Conservation (phyloP, 1,140 invertebrate genomes). For the Lasioglossum baleicum region DNA sequence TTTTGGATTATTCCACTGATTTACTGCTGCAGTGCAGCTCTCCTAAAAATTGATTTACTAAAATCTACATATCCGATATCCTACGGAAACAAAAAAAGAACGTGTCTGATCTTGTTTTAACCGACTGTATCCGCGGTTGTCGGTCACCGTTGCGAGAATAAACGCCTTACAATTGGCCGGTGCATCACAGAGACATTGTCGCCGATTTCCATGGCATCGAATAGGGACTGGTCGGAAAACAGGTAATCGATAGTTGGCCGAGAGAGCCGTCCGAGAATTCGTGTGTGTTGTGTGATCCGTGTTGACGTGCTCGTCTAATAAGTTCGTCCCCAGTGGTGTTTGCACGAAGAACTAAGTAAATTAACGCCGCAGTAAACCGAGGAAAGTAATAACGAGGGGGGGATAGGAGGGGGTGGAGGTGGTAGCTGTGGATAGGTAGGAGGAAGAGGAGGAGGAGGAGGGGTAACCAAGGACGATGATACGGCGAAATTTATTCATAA, state of each 20-base stretch:
- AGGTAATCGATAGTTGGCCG: not conserved
- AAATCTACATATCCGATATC: too few relatives aligned
- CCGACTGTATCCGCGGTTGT: not conserved
- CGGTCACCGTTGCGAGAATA: not conserved
- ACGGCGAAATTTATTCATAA: constrained; percentile 68
- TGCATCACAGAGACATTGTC: not conserved
- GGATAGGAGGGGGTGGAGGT: too few relatives aligned
- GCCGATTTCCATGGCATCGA: not conserved
- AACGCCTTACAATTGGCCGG: not conserved
- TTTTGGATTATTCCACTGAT: too few relatives aligned
- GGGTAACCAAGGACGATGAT: constrained; percentile 55
- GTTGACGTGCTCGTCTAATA: constrained; percentile 1
- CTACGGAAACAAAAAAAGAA: too few relatives aligned
- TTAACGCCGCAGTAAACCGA: constrained; percentile 12
- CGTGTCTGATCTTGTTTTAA: too few relatives aligned
- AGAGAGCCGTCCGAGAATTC: not conserved
- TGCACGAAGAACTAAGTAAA: not conserved
- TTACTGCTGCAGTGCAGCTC: too few relatives aligned
- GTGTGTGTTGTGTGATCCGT: not conserved
- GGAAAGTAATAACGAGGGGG: constrained; percentile 45
- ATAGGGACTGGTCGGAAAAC: not conserved
- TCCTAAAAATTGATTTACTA: too few relatives aligned
- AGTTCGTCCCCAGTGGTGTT: constrained; percentile 1
- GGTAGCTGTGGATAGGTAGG: too few relatives aligned
- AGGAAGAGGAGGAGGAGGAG: not conserved